A percentile compares a stretch with the other conserved stretches of the same genome.
phyloP scores from a whole-genome alignment of 1,140 invertebrate species.

The Aphelenchoides fujianensis region DNA sequence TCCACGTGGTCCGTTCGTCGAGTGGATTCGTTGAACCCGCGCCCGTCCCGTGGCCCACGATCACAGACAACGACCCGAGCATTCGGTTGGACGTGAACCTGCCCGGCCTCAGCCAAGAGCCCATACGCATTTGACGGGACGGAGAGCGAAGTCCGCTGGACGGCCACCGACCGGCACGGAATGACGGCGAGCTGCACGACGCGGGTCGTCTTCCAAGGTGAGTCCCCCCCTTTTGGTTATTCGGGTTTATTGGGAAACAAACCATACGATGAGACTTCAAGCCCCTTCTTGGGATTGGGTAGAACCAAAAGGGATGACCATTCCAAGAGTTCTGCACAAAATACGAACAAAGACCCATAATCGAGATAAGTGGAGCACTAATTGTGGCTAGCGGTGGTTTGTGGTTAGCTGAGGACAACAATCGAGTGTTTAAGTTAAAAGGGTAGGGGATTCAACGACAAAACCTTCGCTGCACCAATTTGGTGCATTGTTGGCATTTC shows the following conservation, averaged over 20 bases:
- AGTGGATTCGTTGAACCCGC: constrained; percentile 19
- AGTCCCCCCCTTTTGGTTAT: background rate
- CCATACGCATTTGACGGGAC: constrained; percentile 25
- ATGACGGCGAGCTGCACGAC: constrained; percentile 15
- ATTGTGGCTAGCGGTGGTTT: too few species aligned
- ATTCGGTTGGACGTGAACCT: constrained; percentile 8
- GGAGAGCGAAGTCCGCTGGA: constrained; percentile 32
- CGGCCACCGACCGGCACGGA: constrained; percentile 17
- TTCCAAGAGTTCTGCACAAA: background rate
- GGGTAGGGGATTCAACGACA: too few species aligned
- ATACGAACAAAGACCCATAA: background rate
- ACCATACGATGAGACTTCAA: background rate
- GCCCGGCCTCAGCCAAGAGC: constrained; percentile 22
- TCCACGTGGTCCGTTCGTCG: constrained; percentile 5
- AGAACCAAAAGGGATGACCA: too few species aligned
- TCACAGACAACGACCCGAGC: constrained; percentile 25
- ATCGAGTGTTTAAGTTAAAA: too few species aligned
- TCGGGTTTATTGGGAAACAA: too few species aligned
- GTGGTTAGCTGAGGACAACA: too few species aligned
- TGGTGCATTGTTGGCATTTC: constrained; percentile 69
- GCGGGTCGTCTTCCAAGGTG: constrained; percentile 28
- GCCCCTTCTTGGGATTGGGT: too few species aligned
- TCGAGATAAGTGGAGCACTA: background rate
- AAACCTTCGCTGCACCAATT: constrained; percentile 2
- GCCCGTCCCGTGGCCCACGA: constrained; percentile 19